Percentiles rank a stretch among this genome's conserved stretches.
phyloP scores from a whole-genome alignment of 2,888 invertebrate species.

The Metalampra italica region DNA sequence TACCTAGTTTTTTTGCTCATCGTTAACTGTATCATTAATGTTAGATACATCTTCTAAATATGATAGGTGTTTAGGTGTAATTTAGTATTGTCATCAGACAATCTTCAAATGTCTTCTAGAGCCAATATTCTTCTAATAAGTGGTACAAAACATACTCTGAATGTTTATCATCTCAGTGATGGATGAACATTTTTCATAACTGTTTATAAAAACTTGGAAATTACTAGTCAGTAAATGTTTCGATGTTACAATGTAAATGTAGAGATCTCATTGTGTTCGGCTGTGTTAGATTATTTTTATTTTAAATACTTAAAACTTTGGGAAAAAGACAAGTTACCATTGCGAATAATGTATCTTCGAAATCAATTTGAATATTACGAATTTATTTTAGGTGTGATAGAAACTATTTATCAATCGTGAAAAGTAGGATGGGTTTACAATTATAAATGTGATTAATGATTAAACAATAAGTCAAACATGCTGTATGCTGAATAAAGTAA shows the following conservation, averaged over 20 bases:
- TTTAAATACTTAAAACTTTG: constrained; percentile 19
- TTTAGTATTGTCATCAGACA: constrained; percentile 2
- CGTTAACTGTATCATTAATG: constrained; percentile 19
- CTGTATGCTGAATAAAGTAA: constrained; percentile 6
- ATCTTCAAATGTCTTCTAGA: neutral
- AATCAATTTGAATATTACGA: constrained; percentile 13
- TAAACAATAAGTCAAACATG: constrained; percentile 7
- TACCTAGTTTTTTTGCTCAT: constrained; percentile 30
- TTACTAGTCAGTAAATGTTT: constrained; percentile 40
- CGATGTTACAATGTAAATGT: constrained; percentile 21
- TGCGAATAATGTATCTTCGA: neutral
- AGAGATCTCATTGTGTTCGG: constrained; percentile 63
- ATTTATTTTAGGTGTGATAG: constrained; percentile 26
- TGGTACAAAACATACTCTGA: constrained; percentile 7
- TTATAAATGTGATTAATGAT: constrained; percentile 14
- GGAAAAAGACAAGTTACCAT: constrained; percentile 11
- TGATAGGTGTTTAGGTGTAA: constrained; percentile 28
- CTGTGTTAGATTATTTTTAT: constrained; percentile 53
- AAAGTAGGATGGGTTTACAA: constrained; percentile 5
- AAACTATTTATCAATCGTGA: constrained; percentile 1
- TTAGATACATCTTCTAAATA: constrained; percentile 25
- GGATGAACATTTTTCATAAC: neutral
- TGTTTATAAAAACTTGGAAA: constrained; percentile 6
- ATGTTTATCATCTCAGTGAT: neutral
- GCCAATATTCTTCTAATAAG: constrained; percentile 3